Evolutionary conservation across 1,140 invertebrate genomes (phyloP).

Genomic region (Drosophila novamexicana): DNA sequence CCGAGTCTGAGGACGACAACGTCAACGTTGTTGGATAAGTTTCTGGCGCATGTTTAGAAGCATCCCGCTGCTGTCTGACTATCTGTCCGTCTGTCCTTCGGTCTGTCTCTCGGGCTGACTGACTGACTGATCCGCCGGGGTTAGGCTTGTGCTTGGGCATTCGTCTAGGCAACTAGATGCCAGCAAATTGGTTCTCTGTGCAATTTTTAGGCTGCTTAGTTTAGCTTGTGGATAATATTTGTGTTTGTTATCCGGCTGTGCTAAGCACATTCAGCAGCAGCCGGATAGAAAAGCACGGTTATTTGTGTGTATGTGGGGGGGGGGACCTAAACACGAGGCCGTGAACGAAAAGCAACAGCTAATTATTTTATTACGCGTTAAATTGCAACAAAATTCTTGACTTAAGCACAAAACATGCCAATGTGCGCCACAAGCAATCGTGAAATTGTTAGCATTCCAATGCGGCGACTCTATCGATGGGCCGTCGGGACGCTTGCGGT

Average conservation of each 20-base stretch:
- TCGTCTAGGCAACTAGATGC: constrained; percentile 46
- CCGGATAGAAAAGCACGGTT: background rate
- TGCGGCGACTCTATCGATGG: constrained; percentile 70
- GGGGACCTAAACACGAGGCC: constrained; percentile 7
- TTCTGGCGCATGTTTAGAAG: constrained; percentile 67
- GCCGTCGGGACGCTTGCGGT: constrained; percentile 24
- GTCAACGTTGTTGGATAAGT: constrained; percentile 78
- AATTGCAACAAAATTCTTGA: constrained; percentile 79
- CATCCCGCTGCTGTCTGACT: constrained; percentile 43
- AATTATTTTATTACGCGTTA: constrained; percentile 82
- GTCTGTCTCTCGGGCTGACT: constrained; percentile 13
- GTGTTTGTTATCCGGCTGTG: background rate
- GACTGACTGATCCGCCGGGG: constrained; percentile 43
- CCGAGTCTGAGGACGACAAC: constrained; percentile 58
- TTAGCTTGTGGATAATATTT: constrained; percentile 1
- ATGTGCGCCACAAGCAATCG: constrained; percentile 79
- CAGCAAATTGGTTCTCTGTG: constrained; percentile 17
- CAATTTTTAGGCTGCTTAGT: constrained; percentile 23
- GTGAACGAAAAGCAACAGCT: constrained; percentile 48
- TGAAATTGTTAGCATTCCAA: constrained; percentile 78
- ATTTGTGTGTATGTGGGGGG: background rate
- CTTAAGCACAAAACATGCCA: constrained; percentile 73
- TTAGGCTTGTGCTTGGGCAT: constrained; percentile 32
- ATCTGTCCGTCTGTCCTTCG: constrained; percentile 7
- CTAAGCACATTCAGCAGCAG: background rate